These are phyloP conservation scores for Pandemis cinnamomeana DNA, from an alignment of 2,888 invertebrate species.

Conservation along the genomic window DNA sequence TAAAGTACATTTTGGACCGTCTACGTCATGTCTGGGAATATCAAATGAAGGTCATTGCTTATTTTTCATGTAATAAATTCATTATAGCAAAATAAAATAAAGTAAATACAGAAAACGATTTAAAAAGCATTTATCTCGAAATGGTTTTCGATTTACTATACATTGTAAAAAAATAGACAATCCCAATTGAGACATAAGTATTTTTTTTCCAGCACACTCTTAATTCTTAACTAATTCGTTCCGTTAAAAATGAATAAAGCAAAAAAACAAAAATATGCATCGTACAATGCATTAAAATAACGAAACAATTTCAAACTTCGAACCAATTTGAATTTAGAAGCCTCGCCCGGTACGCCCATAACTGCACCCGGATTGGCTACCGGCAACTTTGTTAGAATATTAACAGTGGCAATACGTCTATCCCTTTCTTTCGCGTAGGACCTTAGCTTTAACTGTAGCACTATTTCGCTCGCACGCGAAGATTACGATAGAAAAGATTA, in stretches of 20 bases:
- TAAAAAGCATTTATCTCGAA: too few relatives aligned
- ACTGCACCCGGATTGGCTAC: constrained; percentile 76
- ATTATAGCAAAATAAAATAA: too few relatives aligned
- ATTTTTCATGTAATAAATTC: too few relatives aligned
- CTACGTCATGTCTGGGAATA: too few relatives aligned
- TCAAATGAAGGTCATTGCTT: too few relatives aligned
- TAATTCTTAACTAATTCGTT: constrained; percentile 30
- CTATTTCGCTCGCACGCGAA: constrained; percentile 64
- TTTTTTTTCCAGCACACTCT: constrained; percentile 6
- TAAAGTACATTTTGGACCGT: too few relatives aligned
- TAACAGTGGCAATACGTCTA: constrained; percentile 56
- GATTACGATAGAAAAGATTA: constrained; percentile 74
- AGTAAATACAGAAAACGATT: too few relatives aligned
- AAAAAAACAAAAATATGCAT: constrained; percentile 44
- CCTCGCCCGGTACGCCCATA: constrained; percentile 66
- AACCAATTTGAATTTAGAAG: constrained; percentile 61
- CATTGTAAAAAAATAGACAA: too few relatives aligned
- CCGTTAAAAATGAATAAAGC: constrained; percentile 28
- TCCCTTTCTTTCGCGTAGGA: constrained; percentile 60
- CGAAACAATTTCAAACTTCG: constrained; percentile 61
- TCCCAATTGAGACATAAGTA: too few relatives aligned
- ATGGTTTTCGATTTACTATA: too few relatives aligned
- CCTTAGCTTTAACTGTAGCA: constrained; percentile 41
- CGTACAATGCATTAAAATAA: constrained; percentile 49
- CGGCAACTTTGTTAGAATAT: constrained; percentile 60